Percentiles rank a stretch among this genome's conserved stretches.
Conservation (phyloP, 2,888 invertebrate genomes). For the Drosophila fulvimacula region DNA sequence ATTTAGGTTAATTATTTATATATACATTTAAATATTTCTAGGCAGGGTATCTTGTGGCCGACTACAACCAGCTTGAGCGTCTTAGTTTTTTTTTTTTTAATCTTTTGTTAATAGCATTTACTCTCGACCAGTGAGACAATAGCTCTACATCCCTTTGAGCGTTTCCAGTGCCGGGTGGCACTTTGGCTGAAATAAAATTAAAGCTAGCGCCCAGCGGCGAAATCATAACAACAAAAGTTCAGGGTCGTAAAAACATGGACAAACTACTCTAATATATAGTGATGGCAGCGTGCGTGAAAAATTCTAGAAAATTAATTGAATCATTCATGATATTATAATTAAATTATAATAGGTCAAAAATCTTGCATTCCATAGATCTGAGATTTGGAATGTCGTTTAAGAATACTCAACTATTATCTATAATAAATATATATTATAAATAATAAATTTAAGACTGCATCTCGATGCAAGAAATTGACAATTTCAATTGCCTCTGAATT, state of each 20-base stretch:
- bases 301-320: neutral
- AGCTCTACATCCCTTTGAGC: neutral
- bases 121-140: conserved; percentile 2
- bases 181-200: conserved; percentile 20
- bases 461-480: neutral
- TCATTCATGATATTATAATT: no score
- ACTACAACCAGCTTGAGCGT: neutral
- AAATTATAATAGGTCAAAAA: no score
- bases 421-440: no score
- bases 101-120: conserved; percentile 13
- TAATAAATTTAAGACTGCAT: neutral
- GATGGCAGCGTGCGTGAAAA: neutral
- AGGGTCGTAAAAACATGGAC: neutral
- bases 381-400: neutral
- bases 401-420: no score
- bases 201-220: conserved; percentile 2
- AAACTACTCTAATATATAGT: neutral
- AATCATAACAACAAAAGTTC: neutral
- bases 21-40: neutral
- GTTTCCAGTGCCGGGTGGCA: neutral
- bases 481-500: neutral
- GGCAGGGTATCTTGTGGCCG: neutral
- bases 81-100: neutral
- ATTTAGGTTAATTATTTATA: neutral
- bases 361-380: no score